Percentiles rank a stretch among this genome's conserved stretches.
phyloP scores from a whole-genome alignment of 2,797 vertebrate species.

The Sebastes trivittatus region DNA sequence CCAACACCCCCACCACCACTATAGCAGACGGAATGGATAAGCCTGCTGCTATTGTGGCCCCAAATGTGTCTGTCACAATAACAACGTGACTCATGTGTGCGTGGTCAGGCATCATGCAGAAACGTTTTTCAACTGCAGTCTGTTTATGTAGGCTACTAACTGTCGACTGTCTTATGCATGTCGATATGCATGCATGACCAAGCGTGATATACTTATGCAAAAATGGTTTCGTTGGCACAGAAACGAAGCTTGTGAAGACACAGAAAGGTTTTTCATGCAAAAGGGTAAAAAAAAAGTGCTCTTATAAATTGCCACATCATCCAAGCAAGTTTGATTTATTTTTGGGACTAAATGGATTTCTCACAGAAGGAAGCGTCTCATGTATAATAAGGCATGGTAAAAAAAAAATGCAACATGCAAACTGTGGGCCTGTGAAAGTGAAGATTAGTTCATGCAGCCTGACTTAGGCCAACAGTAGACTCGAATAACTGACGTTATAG shows the following conservation, averaged over 20 bases:
- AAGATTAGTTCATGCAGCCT: background rate
- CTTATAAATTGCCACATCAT: slow-evolving; percentile 19
- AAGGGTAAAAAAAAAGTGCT: background rate
- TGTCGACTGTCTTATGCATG: background rate
- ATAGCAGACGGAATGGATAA: slow-evolving; percentile 25
- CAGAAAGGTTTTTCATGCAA: slow-evolving; percentile 11
- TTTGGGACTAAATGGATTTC: background rate
- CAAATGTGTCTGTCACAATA: slow-evolving; percentile 39
- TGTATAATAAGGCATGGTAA: background rate
- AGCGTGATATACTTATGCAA: slow-evolving; percentile 68
- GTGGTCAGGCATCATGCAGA: background rate
- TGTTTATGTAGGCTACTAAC: background rate
- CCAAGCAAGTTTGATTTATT: background rate
- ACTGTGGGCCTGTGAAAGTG: background rate
- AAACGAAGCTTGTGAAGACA: slow-evolving; percentile 33
- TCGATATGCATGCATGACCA: slow-evolving; percentile 38
- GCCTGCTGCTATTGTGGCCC: slow-evolving; percentile 42
- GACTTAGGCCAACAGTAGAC: background rate
- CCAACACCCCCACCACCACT: background rate
- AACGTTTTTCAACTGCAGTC: background rate
- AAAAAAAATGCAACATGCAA: background rate
- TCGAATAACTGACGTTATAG: background rate
- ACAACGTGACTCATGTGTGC: slow-evolving; percentile 46
- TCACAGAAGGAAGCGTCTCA: rapidly evolving
- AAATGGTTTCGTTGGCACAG: slow-evolving; percentile 56